A percentile compares a stretch with the other conserved stretches of the same genome.
Conservation (phyloP, 2,797 vertebrate genomes). For the Picus viridis region DNA sequence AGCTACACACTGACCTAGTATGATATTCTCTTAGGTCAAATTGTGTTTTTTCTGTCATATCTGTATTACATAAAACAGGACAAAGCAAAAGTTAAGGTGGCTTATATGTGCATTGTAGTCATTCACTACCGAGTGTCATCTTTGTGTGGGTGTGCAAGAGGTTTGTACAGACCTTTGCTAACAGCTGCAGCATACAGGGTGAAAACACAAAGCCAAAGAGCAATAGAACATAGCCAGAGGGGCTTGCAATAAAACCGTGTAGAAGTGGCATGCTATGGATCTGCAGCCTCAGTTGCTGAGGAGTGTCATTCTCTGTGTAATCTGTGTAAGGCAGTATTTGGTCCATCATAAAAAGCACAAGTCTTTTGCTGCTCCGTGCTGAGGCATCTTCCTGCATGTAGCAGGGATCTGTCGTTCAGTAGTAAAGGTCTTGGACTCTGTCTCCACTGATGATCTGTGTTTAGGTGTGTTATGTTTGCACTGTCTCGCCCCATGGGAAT, state of each 20-base stretch:
- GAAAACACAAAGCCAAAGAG: neutral
- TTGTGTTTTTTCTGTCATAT: neutral
- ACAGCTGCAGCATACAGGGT: neutral
- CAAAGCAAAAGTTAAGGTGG: neutral
- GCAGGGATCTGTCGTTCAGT: neutral
- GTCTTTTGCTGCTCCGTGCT: neutral
- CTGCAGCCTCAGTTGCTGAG: neutral
- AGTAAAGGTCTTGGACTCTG: neutral
- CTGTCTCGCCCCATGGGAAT: neutral
- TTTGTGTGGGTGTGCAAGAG: neutral
- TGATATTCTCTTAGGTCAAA: neutral
- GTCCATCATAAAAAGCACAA: neutral
- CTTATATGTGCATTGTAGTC: neutral
- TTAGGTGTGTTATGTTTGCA: neutral
- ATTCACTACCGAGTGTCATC: neutral
- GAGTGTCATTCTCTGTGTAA: neutral
- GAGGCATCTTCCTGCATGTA: neutral
- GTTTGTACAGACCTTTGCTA: neutral
- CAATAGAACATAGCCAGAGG: neutral
- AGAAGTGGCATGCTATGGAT: neutral
- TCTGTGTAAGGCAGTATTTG: neutral
- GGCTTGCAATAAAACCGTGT: neutral
- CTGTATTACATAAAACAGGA: neutral
- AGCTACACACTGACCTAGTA: neutral
- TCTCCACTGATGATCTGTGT: neutral